Evolutionary conservation across 2,888 invertebrate species (phyloP).

Genomic region (Drosophila diplacantha): DNA sequence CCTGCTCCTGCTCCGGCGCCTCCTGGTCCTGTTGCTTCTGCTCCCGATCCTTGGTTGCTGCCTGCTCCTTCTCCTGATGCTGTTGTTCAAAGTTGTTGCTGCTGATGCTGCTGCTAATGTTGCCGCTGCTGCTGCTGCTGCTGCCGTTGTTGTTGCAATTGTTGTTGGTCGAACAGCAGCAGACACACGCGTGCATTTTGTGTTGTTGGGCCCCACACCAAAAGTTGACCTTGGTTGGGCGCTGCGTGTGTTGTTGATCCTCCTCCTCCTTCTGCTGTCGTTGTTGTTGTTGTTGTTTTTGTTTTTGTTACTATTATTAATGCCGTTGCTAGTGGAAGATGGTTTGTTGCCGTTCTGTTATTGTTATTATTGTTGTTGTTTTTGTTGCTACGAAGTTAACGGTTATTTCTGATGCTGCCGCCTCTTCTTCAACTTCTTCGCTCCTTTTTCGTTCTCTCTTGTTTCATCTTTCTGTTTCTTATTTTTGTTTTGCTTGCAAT

Average conservation of each 20-base stretch:
- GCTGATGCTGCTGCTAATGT: slow-evolving; percentile 13
- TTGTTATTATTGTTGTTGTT: not conserved
- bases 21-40: slow-evolving; percentile 13
- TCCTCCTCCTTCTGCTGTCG: slow-evolving; percentile 5
- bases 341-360: slow-evolving; percentile 1
- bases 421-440: slow-evolving; percentile 7
- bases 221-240: slow-evolving; percentile 55
- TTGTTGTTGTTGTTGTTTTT: slow-evolving; percentile 3
- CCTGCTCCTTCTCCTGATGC: slow-evolving; percentile 1
- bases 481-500: slow-evolving; percentile 24
- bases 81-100: slow-evolving; percentile 4
- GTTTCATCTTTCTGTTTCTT: slow-evolving; percentile 7
- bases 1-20: slow-evolving; percentile 22
- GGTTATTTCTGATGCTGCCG: slow-evolving; percentile 3
- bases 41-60: slow-evolving; percentile 10
- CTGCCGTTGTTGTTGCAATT: slow-evolving; percentile 40
- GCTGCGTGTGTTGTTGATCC: slow-evolving; percentile 11
- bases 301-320: not conserved
- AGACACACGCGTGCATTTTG: slow-evolving; percentile 75
- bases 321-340: slow-evolving; percentile 17
- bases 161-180: slow-evolving; percentile 61
- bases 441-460: slow-evolving; percentile 14
- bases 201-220: slow-evolving; percentile 57
- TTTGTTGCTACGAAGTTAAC: slow-evolving; percentile 1
- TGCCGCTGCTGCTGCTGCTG: slow-evolving; percentile 30